phyloP scores from a whole-genome alignment of 2,113 vertebrate species.

The Entomyzon cyanotis region DNA sequence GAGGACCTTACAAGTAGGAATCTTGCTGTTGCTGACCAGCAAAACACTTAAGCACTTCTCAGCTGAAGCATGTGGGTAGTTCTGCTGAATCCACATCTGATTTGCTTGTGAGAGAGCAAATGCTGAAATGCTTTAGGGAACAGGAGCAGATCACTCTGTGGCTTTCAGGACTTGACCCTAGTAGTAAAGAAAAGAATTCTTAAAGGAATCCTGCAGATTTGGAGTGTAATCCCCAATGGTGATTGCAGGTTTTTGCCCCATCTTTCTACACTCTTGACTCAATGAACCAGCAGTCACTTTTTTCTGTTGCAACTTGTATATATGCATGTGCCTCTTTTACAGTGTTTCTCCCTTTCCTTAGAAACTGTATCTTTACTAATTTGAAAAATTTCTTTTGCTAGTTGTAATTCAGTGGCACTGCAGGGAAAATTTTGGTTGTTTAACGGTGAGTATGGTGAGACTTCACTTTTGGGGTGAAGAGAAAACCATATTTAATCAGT shows the following conservation, averaged over 20 bases:
- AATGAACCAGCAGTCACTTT: background rate
- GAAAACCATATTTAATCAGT: background rate
- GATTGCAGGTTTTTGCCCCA: background rate
- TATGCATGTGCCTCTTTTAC: background rate
- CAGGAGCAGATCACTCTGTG: background rate
- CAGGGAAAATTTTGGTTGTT: background rate
- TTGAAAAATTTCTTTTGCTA: background rate
- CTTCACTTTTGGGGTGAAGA: background rate
- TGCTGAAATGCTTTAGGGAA: background rate
- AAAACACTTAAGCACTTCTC: background rate
- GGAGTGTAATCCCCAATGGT: background rate
- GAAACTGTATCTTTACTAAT: background rate
- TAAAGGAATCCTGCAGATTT: background rate
- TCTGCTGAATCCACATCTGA: background rate
- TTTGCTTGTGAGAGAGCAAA: background rate
- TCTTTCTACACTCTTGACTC: slow-evolving; percentile 25
- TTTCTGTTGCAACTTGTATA: background rate
- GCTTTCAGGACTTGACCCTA: background rate
- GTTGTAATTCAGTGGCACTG: background rate
- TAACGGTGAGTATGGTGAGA: background rate
- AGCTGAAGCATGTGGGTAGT: background rate
- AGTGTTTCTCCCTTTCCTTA: background rate
- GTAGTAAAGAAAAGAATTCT: slow-evolving; percentile 42
- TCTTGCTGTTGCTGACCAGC: background rate
- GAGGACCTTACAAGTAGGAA: background rate